phyloP scores from a whole-genome alignment of 2,888 invertebrate species.

The Lamellibrachia columna region DNA sequence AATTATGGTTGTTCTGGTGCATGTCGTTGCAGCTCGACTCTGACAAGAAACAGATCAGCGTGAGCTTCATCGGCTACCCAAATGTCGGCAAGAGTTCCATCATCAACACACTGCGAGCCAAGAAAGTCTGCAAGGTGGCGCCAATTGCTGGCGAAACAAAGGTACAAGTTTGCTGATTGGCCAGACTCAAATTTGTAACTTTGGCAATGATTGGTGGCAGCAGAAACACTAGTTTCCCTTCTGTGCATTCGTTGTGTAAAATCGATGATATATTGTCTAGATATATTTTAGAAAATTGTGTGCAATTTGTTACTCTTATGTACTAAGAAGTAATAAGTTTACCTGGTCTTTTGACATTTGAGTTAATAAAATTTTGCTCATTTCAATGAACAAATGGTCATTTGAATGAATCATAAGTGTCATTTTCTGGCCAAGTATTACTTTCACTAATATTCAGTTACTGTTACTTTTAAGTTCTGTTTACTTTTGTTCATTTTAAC shows the following conservation, averaged over 20 bases:
- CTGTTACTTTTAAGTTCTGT: too few relatives aligned
- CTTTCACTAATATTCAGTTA: too few relatives aligned
- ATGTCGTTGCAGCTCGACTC: conserved; percentile 74
- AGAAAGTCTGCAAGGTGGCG: conserved; percentile 96
- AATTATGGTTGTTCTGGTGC: too few relatives aligned
- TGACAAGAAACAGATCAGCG: conserved; percentile 98
- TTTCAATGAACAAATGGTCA: too few relatives aligned
- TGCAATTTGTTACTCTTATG: too few relatives aligned
- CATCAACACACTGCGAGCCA: conserved; percentile 90
- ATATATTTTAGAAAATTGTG: not conserved
- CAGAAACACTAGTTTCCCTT: not conserved
- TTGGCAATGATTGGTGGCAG: not conserved
- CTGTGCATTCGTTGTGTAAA: not conserved
- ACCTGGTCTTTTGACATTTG: too few relatives aligned
- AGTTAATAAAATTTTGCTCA: too few relatives aligned
- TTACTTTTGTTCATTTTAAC: too few relatives aligned
- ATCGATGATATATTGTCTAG: not conserved
- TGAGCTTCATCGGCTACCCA: conserved; percentile 98
- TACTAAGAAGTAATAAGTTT: too few relatives aligned
- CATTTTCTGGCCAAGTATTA: too few relatives aligned
- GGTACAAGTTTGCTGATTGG: conserved; percentile 48
- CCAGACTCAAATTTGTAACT: not conserved
- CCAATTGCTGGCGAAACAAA: conserved; percentile 90
- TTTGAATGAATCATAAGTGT: too few relatives aligned
- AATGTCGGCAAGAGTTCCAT: conserved; percentile 99